Evolutionary conservation across 2,797 vertebrate genomes (phyloP), one percentile per base, ranked within the genome.

Genomic region (Bradypus variegatus): DNA sequence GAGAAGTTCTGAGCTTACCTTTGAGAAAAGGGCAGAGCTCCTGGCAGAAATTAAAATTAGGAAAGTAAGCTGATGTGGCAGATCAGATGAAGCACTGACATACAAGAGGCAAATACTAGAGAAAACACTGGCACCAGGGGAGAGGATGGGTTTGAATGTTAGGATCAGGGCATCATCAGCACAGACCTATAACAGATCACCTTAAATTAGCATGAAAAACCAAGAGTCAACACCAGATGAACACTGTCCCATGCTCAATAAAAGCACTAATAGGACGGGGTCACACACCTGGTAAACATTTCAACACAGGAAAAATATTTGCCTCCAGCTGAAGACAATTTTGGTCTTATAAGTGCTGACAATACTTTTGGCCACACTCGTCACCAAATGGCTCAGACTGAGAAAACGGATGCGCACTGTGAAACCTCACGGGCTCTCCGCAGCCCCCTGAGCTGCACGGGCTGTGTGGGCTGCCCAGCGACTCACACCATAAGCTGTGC

Each of bases 401-500:
- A 21, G 50, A 36, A 33, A 23, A 65, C 6, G 36, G 41, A 31
- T 23, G 55, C 4, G 6, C 15, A 75, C 64, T n/a, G 60, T 8
- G 62, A 58, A 25, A 62, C 3, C 55, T 67, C 45, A 25, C 55
- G 25, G 27, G 70, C 18, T 19, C 11, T 18, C 79, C 9, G 2
- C 2, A 8, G 9, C 13, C 45, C 77, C 31, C 14, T 1, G 27
- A 80, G 27, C 1, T 2, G 6, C 78, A 55, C 2, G 6, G 53
- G 23, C 55, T 25, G 16, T 9, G 21, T 2, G 33, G 31, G 19
- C 38, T 2, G n/a, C n/a, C 78, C 86, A 45, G 83, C 18, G 53
- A 53, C 8, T 21, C 2, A 29, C 14, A 4, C 58, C 1, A 4
- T 53, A 31, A 82, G 50, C 33, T 0, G 38, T 0, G 41, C 2